phyloP scores from a whole-genome alignment of 2,113 vertebrate genomes.

The Myotis lucifugus region DNA sequence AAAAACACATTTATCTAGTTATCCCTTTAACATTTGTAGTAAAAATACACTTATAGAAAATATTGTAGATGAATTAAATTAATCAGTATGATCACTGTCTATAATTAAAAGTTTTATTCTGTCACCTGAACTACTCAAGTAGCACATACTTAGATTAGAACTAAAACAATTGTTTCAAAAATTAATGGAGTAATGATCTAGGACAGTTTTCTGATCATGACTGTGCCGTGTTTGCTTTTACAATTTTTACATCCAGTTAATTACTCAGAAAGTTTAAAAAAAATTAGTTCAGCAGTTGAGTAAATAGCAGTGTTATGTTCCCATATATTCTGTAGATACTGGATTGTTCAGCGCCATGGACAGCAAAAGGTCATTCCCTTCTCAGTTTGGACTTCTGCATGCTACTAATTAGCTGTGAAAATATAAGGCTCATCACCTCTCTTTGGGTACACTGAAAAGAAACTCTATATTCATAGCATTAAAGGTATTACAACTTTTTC shows the following conservation, averaged over 20 bases:
- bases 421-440: neutral
- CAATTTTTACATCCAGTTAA: neutral
- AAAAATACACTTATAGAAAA: neutral
- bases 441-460: neutral
- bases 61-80: neutral
- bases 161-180: neutral
- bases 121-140: neutral
- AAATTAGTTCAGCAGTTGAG: neutral
- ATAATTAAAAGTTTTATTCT: neutral
- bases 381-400: neutral
- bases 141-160: neutral
- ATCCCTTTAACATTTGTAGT: neutral
- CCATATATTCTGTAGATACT: neutral
- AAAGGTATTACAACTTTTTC: neutral
- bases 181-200: neutral
- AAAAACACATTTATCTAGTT: neutral
- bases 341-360: neutral
- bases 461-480: neutral
- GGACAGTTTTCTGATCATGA: neutral
- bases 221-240: neutral
- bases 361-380: neutral
- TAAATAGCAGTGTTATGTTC: neutral
- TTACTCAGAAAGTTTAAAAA: neutral
- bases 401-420: neutral
- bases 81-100: neutral